Base-by-base conservation (phyloP, 2,888 invertebrate genomes). In the Hedychridium roseum region DNA sequence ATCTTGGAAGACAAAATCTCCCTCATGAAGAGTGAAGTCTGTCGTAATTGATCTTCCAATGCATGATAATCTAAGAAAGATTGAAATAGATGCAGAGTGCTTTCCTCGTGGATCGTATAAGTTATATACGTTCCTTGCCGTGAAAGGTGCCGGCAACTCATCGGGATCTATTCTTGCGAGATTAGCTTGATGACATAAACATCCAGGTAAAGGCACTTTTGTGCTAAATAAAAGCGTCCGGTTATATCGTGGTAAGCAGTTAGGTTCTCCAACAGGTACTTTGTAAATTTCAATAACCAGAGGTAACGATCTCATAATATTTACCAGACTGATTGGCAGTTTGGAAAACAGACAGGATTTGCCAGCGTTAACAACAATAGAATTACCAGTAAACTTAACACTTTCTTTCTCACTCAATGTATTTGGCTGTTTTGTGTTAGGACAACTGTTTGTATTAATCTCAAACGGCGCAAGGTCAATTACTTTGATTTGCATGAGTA, bases 41-140 rank as follows among this genome's bases (percentile, higher is more conserved):
- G 70, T 68, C 3, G 71, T 59, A 16, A 50, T 48, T 1, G 55
- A 30, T 9, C 45, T 58, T 9, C 58, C 43, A 60, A 73, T 70
- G 37, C 73, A 71, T 3, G 70, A 67, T 5, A 76, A 49, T 18
- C 68, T 49, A 2, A 71, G 37, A 9, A 60, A 56, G 6, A 70
- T 50, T 2, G 58, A 50, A 27, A 74, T 60, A 0, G 34, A 60
- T 18, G 73, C 76, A 2, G 58, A 57, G 2, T 40, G 35, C 7
- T 49, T 51, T 0, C 55, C 56, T 2, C 56, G 36, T 16, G 58
- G 30, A 34, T 60, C 57, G 12, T 27, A 50, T 15, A 71, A 42
- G 12, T 47, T 44, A 26, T 61, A 65, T 3, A 47, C 47, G 20
- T 58, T 51, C 21, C 47, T 61, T 14, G 54, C 15, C 1, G 28